phyloP scores from a whole-genome alignment of 2,888 invertebrate genomes.

The Petrolisthes cinctipes region DNA sequence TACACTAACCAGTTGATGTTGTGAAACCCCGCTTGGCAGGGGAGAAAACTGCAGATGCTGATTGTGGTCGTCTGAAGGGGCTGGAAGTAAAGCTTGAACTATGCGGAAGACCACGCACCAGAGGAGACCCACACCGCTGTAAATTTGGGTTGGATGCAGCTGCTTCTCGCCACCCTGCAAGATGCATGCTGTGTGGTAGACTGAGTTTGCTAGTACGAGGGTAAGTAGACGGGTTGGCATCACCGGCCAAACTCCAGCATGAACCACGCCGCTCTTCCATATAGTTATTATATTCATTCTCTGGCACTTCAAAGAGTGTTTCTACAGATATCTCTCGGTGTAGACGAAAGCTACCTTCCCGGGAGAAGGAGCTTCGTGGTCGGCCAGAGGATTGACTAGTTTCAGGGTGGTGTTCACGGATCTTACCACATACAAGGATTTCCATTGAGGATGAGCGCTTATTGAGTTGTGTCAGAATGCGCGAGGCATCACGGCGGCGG shows the following conservation, averaged over 20 bases:
- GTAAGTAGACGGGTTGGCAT: constrained; percentile 31
- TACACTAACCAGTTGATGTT: constrained; percentile 28
- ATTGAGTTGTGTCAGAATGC: constrained; percentile 48
- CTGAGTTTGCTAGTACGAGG: constrained; percentile 47
- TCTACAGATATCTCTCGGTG: constrained; percentile 65
- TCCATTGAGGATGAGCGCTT: constrained; percentile 65
- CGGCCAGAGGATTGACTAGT: constrained; percentile 36
- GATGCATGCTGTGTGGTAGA: constrained; percentile 60
- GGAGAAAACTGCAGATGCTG: constrained; percentile 53
- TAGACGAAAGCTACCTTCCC: constrained; percentile 64
- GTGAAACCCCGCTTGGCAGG: constrained; percentile 53
- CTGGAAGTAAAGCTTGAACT: constrained; percentile 64
- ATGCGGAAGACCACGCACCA: constrained; percentile 52
- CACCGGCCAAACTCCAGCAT: constrained; percentile 61
- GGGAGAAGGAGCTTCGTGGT: constrained; percentile 48
- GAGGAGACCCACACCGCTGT: constrained; percentile 46
- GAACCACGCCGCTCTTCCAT: constrained; percentile 54
- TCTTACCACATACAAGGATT: constrained; percentile 63
- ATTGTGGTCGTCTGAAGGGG: constrained; percentile 55
- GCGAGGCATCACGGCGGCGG: constrained; percentile 39
- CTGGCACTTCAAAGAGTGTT: constrained; percentile 59
- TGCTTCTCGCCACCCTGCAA: constrained; percentile 51
- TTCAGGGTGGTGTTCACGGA: constrained; percentile 58
- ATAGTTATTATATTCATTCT: constrained; percentile 61
- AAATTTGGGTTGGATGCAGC: constrained; percentile 57